Evolutionary conservation across 1,140 invertebrate species (phyloP), one percentile per base, ranked within the genome.

Genomic region (Caenorhabditis elegans): DNA sequence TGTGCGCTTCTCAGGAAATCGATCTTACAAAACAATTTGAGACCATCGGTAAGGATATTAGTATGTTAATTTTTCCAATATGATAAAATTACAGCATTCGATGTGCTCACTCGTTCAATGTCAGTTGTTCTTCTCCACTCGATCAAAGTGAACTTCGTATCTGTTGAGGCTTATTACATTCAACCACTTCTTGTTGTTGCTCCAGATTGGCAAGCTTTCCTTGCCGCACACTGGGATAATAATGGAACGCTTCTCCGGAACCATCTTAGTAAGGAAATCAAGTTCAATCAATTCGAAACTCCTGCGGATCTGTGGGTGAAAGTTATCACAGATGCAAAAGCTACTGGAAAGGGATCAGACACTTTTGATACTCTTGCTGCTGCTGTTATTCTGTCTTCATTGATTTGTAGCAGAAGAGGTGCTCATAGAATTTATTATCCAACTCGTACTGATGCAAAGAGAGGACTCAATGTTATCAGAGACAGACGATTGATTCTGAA

Each of bases 361-460:
- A 76, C 85, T 34, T 88, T 89, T 53, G 84, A 89, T 22, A 49
- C 85, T 26, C 80, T 88, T 31, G 83, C 80, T 49, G 84, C 70
- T 15, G 86, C 88, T 5, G 83, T 88, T 53, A 86, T 88, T 55
- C 75, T 88, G 5, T 84, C 87, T 15, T 86, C 88, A 13, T 51
- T 89, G 51, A 75, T 88, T 19, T 49, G 51, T 46, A 83, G 76
- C 17, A 47, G 78, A 19, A 78, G 79, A 65, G 82, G 87, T 39
- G 84, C 84, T 13, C 28, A 82, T 15, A 80, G 80, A 46, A 53
- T 83, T 6, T 83, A 87, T 43, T 79, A 90, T 77, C 78, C 82
- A 19, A 77, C 78, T 17, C 39, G 65, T 34, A 60, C 70, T 10
- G 79, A 80, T 13, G 80, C 60, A 0, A 76, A 86, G n/a, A 28